Evolutionary conservation across 2,113 vertebrate species (phyloP), one percentile per base, ranked within the genome.

Genomic region (Bubalus kerabau): DNA sequence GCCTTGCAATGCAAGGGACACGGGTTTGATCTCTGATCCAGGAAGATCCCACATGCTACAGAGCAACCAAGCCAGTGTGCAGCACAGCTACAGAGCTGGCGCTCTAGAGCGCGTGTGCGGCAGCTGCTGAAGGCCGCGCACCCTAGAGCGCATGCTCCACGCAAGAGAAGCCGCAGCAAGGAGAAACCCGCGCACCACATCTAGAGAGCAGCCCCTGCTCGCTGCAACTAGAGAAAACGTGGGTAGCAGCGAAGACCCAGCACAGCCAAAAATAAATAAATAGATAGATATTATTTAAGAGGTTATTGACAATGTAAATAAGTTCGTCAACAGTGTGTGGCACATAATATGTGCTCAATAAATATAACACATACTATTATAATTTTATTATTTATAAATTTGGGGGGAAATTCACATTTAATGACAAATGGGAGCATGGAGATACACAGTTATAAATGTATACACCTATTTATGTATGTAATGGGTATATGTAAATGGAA

Each of bases 401-500:
- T 83, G 10, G 4, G 82, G 23, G 46, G 40, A 78, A 93, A 62
- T 40, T 80, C 81, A 76, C 80, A 54, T 89, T 89, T 93, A 43
- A 91, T 80, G 71, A 50, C 50, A 48, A 94, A 52, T 19, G 71
- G 16, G 17, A 54, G 30, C 2, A 17, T 21, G 16, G 32, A 59
- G 48, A 36, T 19, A 40, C 17, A 50, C 67, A 81, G 62, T 88
- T 76, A 91, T 93, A 85, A 78, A 48, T 19, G 32, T 90, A 30
- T 17, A 46, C 26, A 57, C 26, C 17, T 36, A 92, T 59, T 90
- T 91, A 60, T 82, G n/a, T 86, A 28, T 54, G 57, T 71, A 87
- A 82, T 84, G 12, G 52, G 87, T 24, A 5, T 95, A 78, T 95
- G 59, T 36, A 96, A 94, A 97, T 84, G 97, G 97, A 92, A 93